Evolutionary conservation across 2,888 invertebrate genomes (phyloP).

Genomic region (Pollenia griseotomentosa): DNA sequence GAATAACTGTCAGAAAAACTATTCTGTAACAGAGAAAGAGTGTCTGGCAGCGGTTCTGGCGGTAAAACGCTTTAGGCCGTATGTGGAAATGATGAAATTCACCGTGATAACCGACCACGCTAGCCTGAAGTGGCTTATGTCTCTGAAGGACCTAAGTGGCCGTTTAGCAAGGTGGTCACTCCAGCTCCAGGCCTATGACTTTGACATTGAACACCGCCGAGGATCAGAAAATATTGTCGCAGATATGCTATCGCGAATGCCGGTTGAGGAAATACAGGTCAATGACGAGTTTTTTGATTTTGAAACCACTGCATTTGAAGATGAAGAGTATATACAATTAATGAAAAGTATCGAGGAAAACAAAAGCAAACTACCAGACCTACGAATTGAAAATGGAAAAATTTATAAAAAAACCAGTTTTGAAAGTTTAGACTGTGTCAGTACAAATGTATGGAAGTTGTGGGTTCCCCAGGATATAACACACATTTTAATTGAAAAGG

Average conservation of each 20-base stretch:
- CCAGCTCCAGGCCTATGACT: too few relatives aligned
- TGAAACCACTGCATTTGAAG: slow-evolving; percentile 32
- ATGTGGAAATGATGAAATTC: too few relatives aligned
- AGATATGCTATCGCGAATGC: slow-evolving; percentile 63
- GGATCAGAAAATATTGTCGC: slow-evolving; percentile 69
- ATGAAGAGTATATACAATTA: slow-evolving; percentile 25
- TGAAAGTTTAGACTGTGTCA: background rate
- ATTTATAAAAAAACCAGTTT: too few relatives aligned
- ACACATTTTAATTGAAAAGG: slow-evolving; percentile 22
- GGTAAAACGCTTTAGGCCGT: too few relatives aligned
- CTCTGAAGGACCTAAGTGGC: too few relatives aligned
- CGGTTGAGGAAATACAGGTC: background rate
- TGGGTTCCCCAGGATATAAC: slow-evolving; percentile 37
- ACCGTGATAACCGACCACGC: too few relatives aligned
- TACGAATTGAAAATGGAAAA: slow-evolving; percentile 30
- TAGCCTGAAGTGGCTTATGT: too few relatives aligned
- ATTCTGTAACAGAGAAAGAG: too few relatives aligned
- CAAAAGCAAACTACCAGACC: slow-evolving; percentile 69
- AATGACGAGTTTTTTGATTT: background rate
- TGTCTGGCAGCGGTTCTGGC: too few relatives aligned
- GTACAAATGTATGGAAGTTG: slow-evolving; percentile 23
- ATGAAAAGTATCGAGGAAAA: slow-evolving; percentile 5
- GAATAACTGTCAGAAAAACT: too few relatives aligned
- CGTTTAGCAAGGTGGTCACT: too few relatives aligned
- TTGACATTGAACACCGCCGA: background rate